Percentiles rank a stretch among this genome's conserved stretches.
phyloP scores from a whole-genome alignment of 2,113 vertebrate species.

The Serilophus lunatus region DNA sequence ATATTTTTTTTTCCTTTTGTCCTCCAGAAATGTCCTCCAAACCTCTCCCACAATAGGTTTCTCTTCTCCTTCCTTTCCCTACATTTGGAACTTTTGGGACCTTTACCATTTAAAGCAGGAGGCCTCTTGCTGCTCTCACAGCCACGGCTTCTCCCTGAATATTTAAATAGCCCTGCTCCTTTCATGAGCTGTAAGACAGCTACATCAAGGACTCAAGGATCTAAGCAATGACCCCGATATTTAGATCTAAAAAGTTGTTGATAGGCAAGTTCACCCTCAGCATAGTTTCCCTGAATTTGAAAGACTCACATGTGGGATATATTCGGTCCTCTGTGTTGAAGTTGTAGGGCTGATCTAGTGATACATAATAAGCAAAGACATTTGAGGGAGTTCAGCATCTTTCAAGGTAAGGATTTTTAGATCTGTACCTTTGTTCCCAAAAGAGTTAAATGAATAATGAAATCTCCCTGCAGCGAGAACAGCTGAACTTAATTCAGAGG shows the following conservation, averaged over 20 bases:
- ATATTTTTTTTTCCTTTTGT: not conserved
- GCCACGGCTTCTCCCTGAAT: not conserved
- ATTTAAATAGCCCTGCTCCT: not conserved
- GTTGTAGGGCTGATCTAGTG: not conserved
- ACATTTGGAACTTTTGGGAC: not conserved
- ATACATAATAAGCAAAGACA: slow-evolving; percentile 17
- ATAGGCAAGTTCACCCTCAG: not conserved
- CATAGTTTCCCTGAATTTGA: not conserved
- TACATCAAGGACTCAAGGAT: slow-evolving; percentile 21
- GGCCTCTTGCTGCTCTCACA: not conserved
- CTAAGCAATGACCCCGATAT: slow-evolving; percentile 12
- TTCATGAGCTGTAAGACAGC: not conserved
- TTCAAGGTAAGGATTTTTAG: slow-evolving; percentile 33
- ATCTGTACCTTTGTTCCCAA: slow-evolving; percentile 40
- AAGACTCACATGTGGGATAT: not conserved
- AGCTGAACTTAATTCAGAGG: slow-evolving; percentile 47
- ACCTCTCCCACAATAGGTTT: not conserved
- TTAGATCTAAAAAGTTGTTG: slow-evolving; percentile 26
- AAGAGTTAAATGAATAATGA: slow-evolving; percentile 50
- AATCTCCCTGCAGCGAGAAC: slow-evolving; percentile 30
- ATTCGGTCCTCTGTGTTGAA: not conserved
- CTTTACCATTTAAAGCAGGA: not conserved
- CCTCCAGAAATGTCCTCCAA: not conserved
- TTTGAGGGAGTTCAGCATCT: not conserved
- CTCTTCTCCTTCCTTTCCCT: not conserved